Percentiles rank a stretch among this genome's conserved stretches.
Evolutionary conservation across 1,140 invertebrate species (phyloP).

Genomic region (Tribolium madens): DNA sequence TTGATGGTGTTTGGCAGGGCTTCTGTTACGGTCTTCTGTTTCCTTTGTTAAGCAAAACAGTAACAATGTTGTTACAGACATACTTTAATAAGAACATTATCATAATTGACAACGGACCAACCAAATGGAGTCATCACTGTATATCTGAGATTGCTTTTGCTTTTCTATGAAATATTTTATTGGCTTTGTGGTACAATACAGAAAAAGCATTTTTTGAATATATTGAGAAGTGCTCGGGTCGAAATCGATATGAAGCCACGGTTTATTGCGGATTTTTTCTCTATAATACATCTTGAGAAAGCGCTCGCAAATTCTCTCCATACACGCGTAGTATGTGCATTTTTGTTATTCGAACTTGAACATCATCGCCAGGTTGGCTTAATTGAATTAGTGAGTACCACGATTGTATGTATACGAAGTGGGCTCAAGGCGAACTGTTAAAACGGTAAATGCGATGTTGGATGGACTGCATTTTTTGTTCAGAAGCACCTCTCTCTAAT

Average conservation of each 20-base stretch:
- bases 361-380: conserved; percentile 8
- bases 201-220: not conserved
- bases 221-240: not conserved
- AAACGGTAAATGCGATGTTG: not conserved
- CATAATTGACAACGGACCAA: not conserved
- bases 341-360: conserved; percentile 14
- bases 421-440: not conserved
- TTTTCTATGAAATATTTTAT: too few species aligned
- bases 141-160: not conserved
- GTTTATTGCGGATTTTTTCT: not conserved
- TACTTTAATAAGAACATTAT: not conserved
- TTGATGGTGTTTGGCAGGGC: not conserved
- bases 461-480: not conserved
- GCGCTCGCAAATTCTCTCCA: not conserved
- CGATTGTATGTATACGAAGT: not conserved
- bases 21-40: not conserved
- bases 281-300: not conserved
- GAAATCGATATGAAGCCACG: not conserved
- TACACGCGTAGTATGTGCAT: not conserved
- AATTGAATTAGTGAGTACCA: conserved; percentile 14
- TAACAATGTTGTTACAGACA: not conserved
- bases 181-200: not conserved
- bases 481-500: not conserved
- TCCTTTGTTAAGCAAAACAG: not conserved
- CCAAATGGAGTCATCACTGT: not conserved